Evolutionary conservation across 2,113 vertebrate genomes (phyloP).

Genomic region (Cacatua alba): DNA sequence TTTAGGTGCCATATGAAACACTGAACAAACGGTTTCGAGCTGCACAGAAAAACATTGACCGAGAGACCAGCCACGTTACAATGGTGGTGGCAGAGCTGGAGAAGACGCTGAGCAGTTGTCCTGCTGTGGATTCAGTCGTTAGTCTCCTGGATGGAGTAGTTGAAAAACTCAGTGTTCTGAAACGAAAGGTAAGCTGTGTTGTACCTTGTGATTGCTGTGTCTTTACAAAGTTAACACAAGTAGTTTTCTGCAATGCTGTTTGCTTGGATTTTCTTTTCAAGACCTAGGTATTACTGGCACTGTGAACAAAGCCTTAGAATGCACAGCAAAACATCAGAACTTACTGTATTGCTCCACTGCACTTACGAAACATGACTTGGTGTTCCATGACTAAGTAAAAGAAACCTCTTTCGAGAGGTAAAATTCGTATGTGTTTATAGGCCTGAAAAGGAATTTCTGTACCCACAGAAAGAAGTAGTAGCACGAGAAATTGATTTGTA

Average conservation of each 20-base stretch:
- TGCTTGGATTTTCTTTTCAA: neutral
- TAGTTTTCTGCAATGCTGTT: neutral
- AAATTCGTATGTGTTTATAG: neutral
- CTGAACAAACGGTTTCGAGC: slow-evolving; percentile 97
- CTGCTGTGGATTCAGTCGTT: slow-evolving; percentile 95
- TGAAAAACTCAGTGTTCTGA: slow-evolving; percentile 96
- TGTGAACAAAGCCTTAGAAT: neutral
- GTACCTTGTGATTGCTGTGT: neutral
- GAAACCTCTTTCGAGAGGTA: neutral
- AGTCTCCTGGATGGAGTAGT: slow-evolving; percentile 96
- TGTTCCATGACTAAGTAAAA: neutral
- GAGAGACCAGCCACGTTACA: slow-evolving; percentile 96
- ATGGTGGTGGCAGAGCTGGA: slow-evolving; percentile 98
- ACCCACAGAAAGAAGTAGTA: neutral
- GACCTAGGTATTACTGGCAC: neutral
- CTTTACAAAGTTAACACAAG: neutral
- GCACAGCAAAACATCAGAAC: neutral
- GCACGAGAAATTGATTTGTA: neutral
- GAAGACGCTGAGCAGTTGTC: slow-evolving; percentile 94
- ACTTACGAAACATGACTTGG: neutral
- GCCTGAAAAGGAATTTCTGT: neutral
- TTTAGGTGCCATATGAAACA: slow-evolving; percentile 95
- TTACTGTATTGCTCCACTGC: neutral
- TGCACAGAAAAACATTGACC: slow-evolving; percentile 96
- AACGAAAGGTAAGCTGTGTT: slow-evolving; percentile 85